A percentile compares a stretch with the other conserved stretches of the same genome.
phyloP scores from a whole-genome alignment of 1,140 invertebrate genomes.

The Meloidogyne exigua region DNA sequence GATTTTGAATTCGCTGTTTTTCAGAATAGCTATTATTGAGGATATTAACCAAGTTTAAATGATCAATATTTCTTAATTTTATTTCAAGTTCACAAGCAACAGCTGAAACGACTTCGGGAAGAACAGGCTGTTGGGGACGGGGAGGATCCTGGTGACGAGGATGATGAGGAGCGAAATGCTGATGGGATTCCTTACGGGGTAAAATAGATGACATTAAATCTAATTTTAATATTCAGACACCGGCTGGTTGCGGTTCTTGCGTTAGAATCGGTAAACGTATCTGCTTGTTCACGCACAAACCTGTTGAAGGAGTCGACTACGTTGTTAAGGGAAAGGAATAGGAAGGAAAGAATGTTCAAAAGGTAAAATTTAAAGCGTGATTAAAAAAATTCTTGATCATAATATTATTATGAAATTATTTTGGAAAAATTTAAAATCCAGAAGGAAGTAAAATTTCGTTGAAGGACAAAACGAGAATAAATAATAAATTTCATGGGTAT shows the following conservation, averaged over 20 bases:
- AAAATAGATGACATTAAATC: too few relatives aligned
- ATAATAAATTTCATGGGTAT: background rate
- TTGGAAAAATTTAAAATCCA: background rate
- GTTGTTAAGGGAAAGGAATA: background rate
- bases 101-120: constrained; percentile 51
- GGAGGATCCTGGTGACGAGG: background rate
- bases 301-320: background rate
- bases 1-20: too few relatives aligned
- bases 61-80: background rate
- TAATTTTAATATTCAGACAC: background rate
- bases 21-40: too few relatives aligned
- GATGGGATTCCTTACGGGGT: background rate
- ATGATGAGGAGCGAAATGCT: background rate
- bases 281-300: background rate
- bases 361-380: too few relatives aligned
- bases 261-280: background rate
- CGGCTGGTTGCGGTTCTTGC: background rate
- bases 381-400: too few relatives aligned
- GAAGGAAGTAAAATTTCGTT: background rate
- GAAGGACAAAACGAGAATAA: background rate
- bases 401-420: too few relatives aligned
- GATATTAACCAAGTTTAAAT: background rate
- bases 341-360: too few relatives aligned
- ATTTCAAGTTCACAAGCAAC: constrained; percentile 53
- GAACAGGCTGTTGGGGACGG: constrained; percentile 42